Conservation (phyloP, 2,113 vertebrate species). For the Hippolais icterina region DNA sequence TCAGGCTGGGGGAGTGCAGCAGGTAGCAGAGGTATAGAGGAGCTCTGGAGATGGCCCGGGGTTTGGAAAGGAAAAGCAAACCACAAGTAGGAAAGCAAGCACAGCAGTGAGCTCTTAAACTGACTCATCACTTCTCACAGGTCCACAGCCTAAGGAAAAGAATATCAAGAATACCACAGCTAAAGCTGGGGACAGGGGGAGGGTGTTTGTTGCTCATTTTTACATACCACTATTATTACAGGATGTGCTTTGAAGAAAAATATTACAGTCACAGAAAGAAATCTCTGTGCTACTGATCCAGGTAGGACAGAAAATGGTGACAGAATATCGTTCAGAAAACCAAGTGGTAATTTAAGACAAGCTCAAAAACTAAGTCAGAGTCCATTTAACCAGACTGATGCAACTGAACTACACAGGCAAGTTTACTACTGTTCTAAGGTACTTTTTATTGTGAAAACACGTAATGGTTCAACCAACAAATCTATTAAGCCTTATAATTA, state of each 20-base stretch:
- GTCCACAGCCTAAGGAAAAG: background rate
- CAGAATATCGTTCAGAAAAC: background rate
- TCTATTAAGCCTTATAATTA: constrained; percentile 23
- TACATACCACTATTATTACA: background rate
- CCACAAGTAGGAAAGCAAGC: background rate
- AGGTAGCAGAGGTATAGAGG: background rate
- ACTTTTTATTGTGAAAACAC: background rate
- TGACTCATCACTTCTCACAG: background rate
- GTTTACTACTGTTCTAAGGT: background rate
- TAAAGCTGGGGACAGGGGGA: background rate
- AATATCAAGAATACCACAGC: background rate
- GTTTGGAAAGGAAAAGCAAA: background rate
- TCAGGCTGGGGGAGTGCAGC: background rate
- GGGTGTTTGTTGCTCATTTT: background rate
- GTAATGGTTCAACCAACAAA: background rate
- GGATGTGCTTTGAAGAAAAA: background rate
- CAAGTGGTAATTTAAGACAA: background rate
- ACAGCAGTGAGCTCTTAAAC: background rate
- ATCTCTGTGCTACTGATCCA: background rate
- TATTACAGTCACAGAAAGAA: background rate
- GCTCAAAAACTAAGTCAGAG: background rate
- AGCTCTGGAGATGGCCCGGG: background rate
- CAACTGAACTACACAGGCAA: background rate
- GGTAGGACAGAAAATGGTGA: background rate
- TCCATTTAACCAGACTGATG: background rate